Base-by-base conservation (phyloP, 2,113 vertebrate genomes). In the Vulpes ferrilata region DNA sequence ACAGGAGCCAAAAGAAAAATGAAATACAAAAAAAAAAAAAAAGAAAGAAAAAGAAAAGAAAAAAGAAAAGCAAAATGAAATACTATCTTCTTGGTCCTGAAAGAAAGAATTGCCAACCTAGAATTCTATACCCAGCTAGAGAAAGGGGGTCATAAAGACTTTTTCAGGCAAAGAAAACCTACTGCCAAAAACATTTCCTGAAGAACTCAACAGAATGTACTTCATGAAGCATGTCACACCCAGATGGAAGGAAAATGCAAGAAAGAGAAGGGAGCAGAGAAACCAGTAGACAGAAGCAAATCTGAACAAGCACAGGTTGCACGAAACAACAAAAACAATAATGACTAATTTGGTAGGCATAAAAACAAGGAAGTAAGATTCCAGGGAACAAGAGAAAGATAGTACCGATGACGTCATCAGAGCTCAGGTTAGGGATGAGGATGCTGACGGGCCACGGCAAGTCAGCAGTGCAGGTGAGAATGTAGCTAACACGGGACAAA, bases 1-100 rank as follows among this genome's bases (percentile, higher is more conserved):
- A 23, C 0, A 3, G 43, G 38, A n/a, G 43, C 35, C 38, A 16
- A 53, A 67, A 64, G 38, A 59, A 17, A 43, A 43, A 43, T 43
- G 43, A 43, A 43, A 7, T 43, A 43, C 43, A 6, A 43, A 43
- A 43, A 43, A 16, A 53, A 67, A 64, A n/a, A 59, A 17, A 43
- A 43, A 43, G 1, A 5, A 43, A 43, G 1, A 6, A 6, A 43
- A 43, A 35, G 35, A 35, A 43, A 43, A 43, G 43, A 43, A 43
- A 43, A 43, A 43, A 43, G 43, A 43, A 43, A 43, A 43, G 43
- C 43, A 43, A 43, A 65, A 78, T 0, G 25, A n/a, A 62, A 4
- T 4, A 0, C 19, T 4, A 3, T 1, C 32, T 15, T 23, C 74
- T 38, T 5, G 4, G 90, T 1, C 7, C 38, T 2, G 10, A 32